Base-by-base conservation (phyloP, 2,888 invertebrate species). In the Agrochola litura region DNA sequence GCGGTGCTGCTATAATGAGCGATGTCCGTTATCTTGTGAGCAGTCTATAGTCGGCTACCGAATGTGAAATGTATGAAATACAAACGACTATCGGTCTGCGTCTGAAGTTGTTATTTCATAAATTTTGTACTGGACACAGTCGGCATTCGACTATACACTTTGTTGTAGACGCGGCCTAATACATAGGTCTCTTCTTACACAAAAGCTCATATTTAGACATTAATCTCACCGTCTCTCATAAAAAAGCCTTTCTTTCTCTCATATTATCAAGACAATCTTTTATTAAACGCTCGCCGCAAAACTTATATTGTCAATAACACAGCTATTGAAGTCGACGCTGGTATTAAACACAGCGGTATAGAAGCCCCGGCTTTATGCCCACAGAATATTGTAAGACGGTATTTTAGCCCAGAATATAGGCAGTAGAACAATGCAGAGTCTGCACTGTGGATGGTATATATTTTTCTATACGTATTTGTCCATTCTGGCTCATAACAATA, bases 281-380 rank as follows among this genome's bases (percentile, higher is more conserved):
- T 82, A 79, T 52, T 43, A 68, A 81, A 63, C 63, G 81, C 25
- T 16, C 16, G 6, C 30, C 52, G 46, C 43, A 41, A 65, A 46
- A 41, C 67, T 81, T 76, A 64, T 79, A 77, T 69, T 60, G 68
- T 41, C 82, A 82, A 77, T 77, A 76, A 69, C 58, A 56, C 6
- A 37, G 66, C 49, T 22, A 64, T 79, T 68, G 76, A 61, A 75
- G 76, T 56, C 2, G 30, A 25, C 41, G 46, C 52, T 4, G 37
- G 25, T 61, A 81, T 79, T 79, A 81, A 56, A 30, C 41, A 10
- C 19, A 79, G 63, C 14, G 19, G 0, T 43, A 64, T 52, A 65
- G 25, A 58, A 79, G 1, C 16, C 16, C 5, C 16, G 8, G 81
- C 60, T 69, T 82, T 69, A 69, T 0, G 41, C n/a, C 25, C 65